Conservation (phyloP, 2,797 vertebrate genomes). For the Delichon dasypus region DNA sequence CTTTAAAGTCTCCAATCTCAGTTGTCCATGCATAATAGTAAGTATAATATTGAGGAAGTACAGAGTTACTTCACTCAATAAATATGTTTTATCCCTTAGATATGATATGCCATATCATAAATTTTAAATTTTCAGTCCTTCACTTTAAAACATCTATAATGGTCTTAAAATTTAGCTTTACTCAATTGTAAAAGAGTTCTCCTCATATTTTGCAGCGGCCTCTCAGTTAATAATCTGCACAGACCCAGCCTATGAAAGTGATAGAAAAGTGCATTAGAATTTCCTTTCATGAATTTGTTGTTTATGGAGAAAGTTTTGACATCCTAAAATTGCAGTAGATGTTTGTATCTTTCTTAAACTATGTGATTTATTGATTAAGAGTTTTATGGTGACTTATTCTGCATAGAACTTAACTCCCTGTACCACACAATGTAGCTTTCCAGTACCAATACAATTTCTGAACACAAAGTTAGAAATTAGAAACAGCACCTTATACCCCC, state of each 20-base stretch:
- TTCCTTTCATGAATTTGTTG: neutral
- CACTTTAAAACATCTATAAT: neutral
- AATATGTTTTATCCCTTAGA: neutral
- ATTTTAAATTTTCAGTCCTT: neutral
- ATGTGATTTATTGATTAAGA: neutral
- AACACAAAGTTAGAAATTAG: neutral
- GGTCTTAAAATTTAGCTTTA: neutral
- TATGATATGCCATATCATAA: neutral
- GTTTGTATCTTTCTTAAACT: neutral
- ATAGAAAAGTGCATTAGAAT: neutral
- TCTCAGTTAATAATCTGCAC: neutral
- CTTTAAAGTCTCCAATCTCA: neutral
- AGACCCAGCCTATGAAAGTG: neutral
- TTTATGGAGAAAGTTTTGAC: neutral
- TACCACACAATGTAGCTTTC: neutral
- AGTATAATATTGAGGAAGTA: neutral
- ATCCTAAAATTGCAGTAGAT: neutral
- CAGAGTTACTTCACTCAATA: neutral
- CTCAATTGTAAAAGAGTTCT: neutral
- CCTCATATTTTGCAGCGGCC: neutral
- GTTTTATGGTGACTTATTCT: neutral
- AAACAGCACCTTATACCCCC: neutral
- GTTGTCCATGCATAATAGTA: neutral
- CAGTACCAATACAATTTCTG: neutral
- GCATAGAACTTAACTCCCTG: neutral